These are phyloP conservation scores for Microplitis manilae DNA, from an alignment of 2,888 invertebrate genomes.

Conservation along the genomic window DNA sequence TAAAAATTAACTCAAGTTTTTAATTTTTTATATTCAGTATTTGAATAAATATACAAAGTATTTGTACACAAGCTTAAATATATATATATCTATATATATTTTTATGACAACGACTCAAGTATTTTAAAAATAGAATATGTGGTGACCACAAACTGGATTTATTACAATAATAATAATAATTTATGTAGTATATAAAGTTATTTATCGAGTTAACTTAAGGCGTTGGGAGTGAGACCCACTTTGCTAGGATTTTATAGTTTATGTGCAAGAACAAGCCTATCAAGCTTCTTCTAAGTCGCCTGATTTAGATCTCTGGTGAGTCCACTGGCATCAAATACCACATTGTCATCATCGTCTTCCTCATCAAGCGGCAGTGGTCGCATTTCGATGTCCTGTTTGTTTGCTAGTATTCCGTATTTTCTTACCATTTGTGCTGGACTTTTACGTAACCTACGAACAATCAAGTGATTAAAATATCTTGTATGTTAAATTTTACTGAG, in stretches of 20 bases:
- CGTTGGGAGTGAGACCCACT: neutral
- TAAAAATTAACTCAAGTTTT: conserved; percentile 57
- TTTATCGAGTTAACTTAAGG: neutral
- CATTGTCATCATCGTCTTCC: conserved; percentile 71
- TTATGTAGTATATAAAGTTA: neutral
- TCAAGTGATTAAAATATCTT: conserved; percentile 19
- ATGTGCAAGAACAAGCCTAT: neutral
- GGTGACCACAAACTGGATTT: neutral
- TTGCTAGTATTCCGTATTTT: conserved; percentile 71
- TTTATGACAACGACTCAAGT: conserved; percentile 6
- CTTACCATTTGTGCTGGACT: conserved; percentile 68
- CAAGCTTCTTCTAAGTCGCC: conserved; percentile 46
- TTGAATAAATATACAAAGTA: neutral
- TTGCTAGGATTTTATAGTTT: neutral
- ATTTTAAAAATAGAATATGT: conserved; percentile 21
- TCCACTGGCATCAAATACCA: conserved; percentile 68
- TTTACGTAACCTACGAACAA: conserved; percentile 62
- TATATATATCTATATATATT: neutral
- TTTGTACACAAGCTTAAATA: neutral
- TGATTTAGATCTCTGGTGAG: conserved; percentile 48
- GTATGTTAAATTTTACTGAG: neutral
- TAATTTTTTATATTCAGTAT: neutral
- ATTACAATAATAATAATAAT: conserved; percentile 48
- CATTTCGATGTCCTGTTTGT: conserved; percentile 72
- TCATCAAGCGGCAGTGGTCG: conserved; percentile 71